These are phyloP conservation scores for Noctua pronuba DNA, from an alignment of 2,888 invertebrate species.

Conservation along the genomic window DNA sequence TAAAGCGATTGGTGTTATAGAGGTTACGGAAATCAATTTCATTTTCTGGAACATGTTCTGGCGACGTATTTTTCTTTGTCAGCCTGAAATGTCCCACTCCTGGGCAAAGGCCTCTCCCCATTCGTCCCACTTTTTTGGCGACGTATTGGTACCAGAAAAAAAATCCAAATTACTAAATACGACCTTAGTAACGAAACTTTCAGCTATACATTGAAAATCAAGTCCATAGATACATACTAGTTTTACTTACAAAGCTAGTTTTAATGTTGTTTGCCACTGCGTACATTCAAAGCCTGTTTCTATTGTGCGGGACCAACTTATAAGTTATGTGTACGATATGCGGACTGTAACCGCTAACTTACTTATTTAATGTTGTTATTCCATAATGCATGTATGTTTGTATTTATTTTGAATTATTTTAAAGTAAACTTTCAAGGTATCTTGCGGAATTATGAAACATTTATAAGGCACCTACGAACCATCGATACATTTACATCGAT, in stretches of 20 bases:
- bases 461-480: no score
- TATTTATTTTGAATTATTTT: not conserved
- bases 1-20: no score
- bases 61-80: no score
- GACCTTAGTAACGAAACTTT: not conserved
- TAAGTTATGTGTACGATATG: slow-evolving; percentile 48
- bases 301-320: slow-evolving; percentile 44
- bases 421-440: not conserved
- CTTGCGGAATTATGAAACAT: not conserved
- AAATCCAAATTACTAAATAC: not conserved
- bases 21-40: no score
- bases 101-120: no score
- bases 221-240: not conserved
- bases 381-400: slow-evolving; percentile 3
- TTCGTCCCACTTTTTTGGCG: no score
- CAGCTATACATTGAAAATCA: slow-evolving; percentile 22
- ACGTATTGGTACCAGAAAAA: not conserved
- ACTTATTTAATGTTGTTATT: slow-evolving; percentile 24
- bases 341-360: slow-evolving; percentile 19
- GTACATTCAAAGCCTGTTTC: slow-evolving; percentile 31
- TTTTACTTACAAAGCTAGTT: slow-evolving; percentile 25
- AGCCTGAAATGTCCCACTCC: no score
- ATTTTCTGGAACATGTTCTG: no score
- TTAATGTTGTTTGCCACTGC: slow-evolving; percentile 41
- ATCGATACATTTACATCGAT: not conserved